Conservation (phyloP, 2,113 vertebrate species). For the Tetrax tetrax region DNA sequence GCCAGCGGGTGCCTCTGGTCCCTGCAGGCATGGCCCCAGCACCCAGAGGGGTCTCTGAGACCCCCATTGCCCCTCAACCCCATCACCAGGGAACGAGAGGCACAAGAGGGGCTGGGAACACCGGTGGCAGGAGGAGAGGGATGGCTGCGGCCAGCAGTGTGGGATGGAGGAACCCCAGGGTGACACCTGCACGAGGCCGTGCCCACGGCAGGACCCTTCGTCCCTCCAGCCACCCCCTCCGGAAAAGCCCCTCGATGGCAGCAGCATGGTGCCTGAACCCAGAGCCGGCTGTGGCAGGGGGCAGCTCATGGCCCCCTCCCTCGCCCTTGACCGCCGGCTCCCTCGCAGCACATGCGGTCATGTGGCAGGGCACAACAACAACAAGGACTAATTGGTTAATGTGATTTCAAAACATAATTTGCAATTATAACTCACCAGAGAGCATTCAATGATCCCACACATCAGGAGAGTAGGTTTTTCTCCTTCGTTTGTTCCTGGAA, state of each 20-base stretch:
- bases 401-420: slow-evolving; percentile 66
- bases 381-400: slow-evolving; percentile 66
- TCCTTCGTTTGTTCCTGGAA: slow-evolving; percentile 68
- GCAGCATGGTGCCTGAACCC: not conserved
- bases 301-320: not conserved
- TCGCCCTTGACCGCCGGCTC: slow-evolving; percentile 5
- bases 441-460: slow-evolving; percentile 52
- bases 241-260: accelerated
- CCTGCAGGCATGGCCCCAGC: not conserved
- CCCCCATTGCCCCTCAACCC: accelerated
- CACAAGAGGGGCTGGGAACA: not conserved
- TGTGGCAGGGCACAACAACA: slow-evolving; percentile 55
- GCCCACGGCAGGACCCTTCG: not conserved
- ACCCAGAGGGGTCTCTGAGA: not conserved
- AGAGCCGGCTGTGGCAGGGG: accelerated
- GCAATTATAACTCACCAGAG: slow-evolving; percentile 67
- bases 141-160: not conserved
- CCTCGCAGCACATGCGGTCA: slow-evolving; percentile 17
- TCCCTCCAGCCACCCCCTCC: not conserved
- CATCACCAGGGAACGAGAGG: not conserved
- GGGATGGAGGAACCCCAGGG: not conserved
- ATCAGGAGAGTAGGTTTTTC: slow-evolving; percentile 30
- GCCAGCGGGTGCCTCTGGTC: not conserved
- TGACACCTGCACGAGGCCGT: accelerated
- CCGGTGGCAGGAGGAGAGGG: not conserved